phyloP scores from a whole-genome alignment of 1,140 invertebrate genomes.

The Forficula auricularia region DNA sequence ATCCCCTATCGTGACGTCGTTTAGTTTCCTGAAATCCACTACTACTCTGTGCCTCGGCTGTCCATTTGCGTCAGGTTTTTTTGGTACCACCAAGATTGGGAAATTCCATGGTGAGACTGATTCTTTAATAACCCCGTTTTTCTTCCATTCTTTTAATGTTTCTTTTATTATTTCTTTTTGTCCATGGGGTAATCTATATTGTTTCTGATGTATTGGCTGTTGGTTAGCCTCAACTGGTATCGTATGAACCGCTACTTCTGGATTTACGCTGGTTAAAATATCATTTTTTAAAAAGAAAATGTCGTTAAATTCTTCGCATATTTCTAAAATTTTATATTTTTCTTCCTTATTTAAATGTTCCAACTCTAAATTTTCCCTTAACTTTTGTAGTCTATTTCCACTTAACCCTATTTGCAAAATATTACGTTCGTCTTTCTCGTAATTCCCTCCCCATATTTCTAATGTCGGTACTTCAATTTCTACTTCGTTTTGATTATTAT shows the following conservation, averaged over 20 bases:
- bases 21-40: constrained; percentile 25
- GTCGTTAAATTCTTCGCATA: constrained; percentile 6
- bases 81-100: constrained; percentile 21
- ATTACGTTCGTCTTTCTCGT: too few relatives aligned
- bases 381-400: too few relatives aligned
- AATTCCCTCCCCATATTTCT: too few relatives aligned
- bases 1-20: constrained; percentile 26
- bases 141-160: constrained; percentile 3
- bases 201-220: background rate
- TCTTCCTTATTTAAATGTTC: constrained; percentile 6
- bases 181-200: constrained; percentile 6
- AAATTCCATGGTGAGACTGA: constrained; percentile 15
- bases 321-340: background rate
- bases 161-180: constrained; percentile 3
- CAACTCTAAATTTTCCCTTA: too few relatives aligned
- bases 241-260: background rate
- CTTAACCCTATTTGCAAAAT: too few relatives aligned
- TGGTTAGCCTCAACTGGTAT: background rate
- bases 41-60: constrained; percentile 23
- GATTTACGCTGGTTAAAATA: constrained; percentile 1
- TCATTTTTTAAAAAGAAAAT: constrained; percentile 4
- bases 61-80: constrained; percentile 21
- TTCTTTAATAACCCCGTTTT: constrained; percentile 5
- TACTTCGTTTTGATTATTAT: too few relatives aligned
- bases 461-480: too few relatives aligned